phyloP scores from a whole-genome alignment of 2,888 invertebrate species.

The Pandemis cinnamomeana region DNA sequence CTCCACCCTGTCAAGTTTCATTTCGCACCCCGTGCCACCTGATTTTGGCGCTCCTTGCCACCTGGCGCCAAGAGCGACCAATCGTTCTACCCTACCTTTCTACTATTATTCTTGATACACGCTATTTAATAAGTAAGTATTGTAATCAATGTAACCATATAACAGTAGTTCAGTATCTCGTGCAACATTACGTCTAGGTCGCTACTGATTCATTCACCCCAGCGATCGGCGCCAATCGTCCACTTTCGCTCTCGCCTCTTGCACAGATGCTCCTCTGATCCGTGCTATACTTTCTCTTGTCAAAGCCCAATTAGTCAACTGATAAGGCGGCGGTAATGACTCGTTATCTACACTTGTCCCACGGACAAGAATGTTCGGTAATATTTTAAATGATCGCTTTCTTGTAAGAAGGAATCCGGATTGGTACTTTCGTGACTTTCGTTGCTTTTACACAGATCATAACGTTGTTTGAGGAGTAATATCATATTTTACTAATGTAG shows the following conservation, averaged over 20 bases:
- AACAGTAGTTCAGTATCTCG: neutral
- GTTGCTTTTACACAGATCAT: neutral
- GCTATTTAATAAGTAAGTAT: no score
- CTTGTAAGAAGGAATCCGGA: neutral
- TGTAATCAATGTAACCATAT: no score
- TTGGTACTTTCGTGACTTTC: neutral
- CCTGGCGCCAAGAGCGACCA: no score
- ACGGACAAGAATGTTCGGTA: slow-evolving; percentile 5
- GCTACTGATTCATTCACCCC: slow-evolving; percentile 5
- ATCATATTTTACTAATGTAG: neutral
- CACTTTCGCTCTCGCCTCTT: slow-evolving; percentile 42
- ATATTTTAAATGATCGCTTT: neutral
- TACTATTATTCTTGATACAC: no score
- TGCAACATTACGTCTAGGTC: slow-evolving; percentile 1
- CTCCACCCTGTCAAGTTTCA: no score
- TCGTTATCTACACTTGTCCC: slow-evolving; percentile 19
- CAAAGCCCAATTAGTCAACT: slow-evolving; percentile 30
- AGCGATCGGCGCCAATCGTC: slow-evolving; percentile 6
- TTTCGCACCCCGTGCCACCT: no score
- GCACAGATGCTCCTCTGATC: slow-evolving; percentile 45
- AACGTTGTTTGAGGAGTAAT: neutral
- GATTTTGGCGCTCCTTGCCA: no score
- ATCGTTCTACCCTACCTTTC: no score
- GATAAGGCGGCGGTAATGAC: slow-evolving; percentile 28
- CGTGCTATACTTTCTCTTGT: slow-evolving; percentile 52